Evolutionary conservation across 92 coral and sea anemone species (phyloP), one percentile per base, ranked within the genome.

Genomic region (Porites lobata): DNA sequence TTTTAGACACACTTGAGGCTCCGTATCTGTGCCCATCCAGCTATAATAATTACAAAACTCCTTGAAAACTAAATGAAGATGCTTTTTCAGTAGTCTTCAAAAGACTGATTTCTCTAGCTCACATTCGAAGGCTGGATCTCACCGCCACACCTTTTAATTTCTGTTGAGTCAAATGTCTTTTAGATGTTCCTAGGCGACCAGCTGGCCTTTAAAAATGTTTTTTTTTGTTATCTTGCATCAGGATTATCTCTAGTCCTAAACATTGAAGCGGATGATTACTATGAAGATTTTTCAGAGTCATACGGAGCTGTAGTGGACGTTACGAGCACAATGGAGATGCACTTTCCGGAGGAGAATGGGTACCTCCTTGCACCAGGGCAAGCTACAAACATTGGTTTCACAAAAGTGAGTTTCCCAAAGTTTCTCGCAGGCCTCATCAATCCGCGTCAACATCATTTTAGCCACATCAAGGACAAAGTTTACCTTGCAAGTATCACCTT

Each of bases 341-440:
- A 32, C 70, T 78, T 78, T 64, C 82, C 82, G 18, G 82, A 62
- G 71, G 82, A 78, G 71, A 78, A 64, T 4, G 82, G 82, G 63
- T 78, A 61, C 11, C 57, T 78, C 9, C 12, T 78, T 17, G 58
- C 82, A 29, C 82, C 82, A 9, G 82, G 82, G 14, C 82, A 78
- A 78, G 8, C 20, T 17, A 78, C 82, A 7, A 78, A 64, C 56
- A 78, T 78, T 78, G 82, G 82, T 9, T 61, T 78, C 82, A 62
- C 56, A 32, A 38, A 38, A 38, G 82, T 78, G 50, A 78, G 82
- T 62, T 18, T 61, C 1, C 17, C 5, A 29, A 2, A 26, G 53
- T 14, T 69, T 9, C 24, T 69, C 11, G 32, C 12, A 0, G 59
- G 59, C 59, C 4, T 0, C 11, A 26, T 26, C 32, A 26, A 26